Evolutionary conservation across 92 coral and sea anemone genomes (phyloP), one percentile per base, ranked within the genome.

Genomic region (Parazoanthus atlanticus): DNA sequence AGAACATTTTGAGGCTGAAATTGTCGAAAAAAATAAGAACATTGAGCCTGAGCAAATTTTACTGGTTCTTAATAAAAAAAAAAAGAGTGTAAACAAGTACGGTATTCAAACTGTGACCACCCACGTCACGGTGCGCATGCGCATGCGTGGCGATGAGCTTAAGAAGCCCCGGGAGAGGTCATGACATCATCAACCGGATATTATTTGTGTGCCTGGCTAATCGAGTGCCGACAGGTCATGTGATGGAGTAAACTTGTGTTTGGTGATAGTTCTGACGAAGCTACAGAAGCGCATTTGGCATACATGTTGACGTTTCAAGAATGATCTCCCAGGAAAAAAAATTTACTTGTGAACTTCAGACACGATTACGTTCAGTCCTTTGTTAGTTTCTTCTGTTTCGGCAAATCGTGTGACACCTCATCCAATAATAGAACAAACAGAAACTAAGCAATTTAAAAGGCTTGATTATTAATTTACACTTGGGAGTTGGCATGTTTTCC

Each of bases 161-260:
- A 52, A 52, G 58, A 52, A 12, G 58, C 19, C 58, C 58, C 58
- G 3, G 58, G 58, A 52, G 58, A 52, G 58, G 58, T 52, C 25
- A 6, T 74, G 43, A 74, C 78, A 33, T 31, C 25, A 74, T 74
- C 78, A 74, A 72, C 40, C 78, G 78, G 78, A 74, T 33, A 56
- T 19, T 21, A 0, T 23, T 12, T 61, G 69, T 23, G 12, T 33
- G 21, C 43, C 19, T 74, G 43, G 23, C 25, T 13, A 33, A 21
- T 30, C 78, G n/a, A 29, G 78, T 74, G 78, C 36, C 40, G 46
- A 30, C 40, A 74, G 41, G 25, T 32, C 40, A 31, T 74, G 40
- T 74, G 78, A 74, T 12, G n/a, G 1, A 16, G 3, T 16, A 30
- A 74, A 32, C 25, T 73, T 19, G 8, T 49, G 56, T 49, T 49